Evolutionary conservation across 2,797 vertebrate species (phyloP), one percentile per base, ranked within the genome.

Genomic region (Oryzias dopingdopingensis): DNA sequence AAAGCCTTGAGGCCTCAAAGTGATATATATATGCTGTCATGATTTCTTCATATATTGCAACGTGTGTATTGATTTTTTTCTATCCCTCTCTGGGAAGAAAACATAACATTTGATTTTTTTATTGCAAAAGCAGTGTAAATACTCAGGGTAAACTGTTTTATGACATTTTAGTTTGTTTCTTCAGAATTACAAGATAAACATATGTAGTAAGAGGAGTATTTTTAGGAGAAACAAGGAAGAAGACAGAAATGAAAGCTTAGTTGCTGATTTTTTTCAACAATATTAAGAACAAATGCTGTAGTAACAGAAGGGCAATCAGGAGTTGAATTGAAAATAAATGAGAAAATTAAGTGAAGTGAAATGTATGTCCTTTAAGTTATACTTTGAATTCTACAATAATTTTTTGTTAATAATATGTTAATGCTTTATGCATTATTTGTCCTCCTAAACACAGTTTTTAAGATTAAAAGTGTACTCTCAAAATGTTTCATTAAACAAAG

Each of bases 11-110:
- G 86, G 75, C 76, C 56, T 71, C 42, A 53, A 47, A 71, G 42
- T 82, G 76, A 90, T 80, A 65, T 82, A 86, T 84, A 86, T 12
- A 40, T 67, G 74, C 74, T 68, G 72, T 80, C 79, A 82, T 64
- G 67, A 76, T 88, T 81, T 77, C 71, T 82, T 87, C 82, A 83
- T 70, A 66, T 58, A 77, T 67, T 62, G 67, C 22, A 2, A 79
- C 71, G 70, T 67, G 41, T 42, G 58, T 48, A 81, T 81, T 74
- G 79, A 86, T 84, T 79, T 77, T 68, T 47, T 4, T 29, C 2
- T 4, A 47, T 49, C 32, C 2, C 24, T 59, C 26, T 57, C 52
- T 54, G 10, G 43, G 8, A 62, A 60, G 50, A 7, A 69, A 78
- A 74, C 59, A 71, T 42, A 37, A 55, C 47, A 70, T 26, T 14